Evolutionary conservation across 2,797 vertebrate genomes (phyloP).

Genomic region (Podarcis siculus): DNA sequence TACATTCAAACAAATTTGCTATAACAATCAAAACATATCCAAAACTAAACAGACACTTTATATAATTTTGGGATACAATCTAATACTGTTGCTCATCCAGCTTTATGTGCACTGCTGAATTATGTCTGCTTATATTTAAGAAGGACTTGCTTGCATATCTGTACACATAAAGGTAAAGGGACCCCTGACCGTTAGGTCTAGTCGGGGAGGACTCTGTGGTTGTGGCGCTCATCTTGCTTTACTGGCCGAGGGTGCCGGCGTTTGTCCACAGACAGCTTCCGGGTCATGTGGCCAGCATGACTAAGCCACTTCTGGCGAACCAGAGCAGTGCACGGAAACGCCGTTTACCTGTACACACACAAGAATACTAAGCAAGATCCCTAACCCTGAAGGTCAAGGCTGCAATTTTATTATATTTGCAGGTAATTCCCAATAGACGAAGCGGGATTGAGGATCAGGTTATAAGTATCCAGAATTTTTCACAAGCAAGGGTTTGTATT

Average conservation of each 20-base stretch:
- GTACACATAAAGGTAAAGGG: no score
- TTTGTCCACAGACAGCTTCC: no score
- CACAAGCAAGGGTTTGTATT: background rate
- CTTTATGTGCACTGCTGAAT: background rate
- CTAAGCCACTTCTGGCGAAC: no score
- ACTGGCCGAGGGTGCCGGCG: no score
- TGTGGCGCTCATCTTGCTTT: no score
- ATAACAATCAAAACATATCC: background rate
- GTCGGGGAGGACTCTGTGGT: rapidly evolving
- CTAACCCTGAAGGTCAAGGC: background rate
- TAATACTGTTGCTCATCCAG: background rate
- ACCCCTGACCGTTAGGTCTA: no score
- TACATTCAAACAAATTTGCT: background rate
- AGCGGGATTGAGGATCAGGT: background rate
- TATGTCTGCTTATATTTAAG: background rate
- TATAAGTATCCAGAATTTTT: no score
- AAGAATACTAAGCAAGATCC: background rate
- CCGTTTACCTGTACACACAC: background rate
- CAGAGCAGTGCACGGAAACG: no score
- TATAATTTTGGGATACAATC: background rate
- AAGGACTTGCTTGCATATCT: background rate
- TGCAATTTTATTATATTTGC: background rate
- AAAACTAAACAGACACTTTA: background rate
- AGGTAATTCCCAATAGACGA: background rate
- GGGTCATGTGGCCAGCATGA: no score